phyloP scores from a whole-genome alignment of 2,797 vertebrate genomes.

The Manis pentadactyla region DNA sequence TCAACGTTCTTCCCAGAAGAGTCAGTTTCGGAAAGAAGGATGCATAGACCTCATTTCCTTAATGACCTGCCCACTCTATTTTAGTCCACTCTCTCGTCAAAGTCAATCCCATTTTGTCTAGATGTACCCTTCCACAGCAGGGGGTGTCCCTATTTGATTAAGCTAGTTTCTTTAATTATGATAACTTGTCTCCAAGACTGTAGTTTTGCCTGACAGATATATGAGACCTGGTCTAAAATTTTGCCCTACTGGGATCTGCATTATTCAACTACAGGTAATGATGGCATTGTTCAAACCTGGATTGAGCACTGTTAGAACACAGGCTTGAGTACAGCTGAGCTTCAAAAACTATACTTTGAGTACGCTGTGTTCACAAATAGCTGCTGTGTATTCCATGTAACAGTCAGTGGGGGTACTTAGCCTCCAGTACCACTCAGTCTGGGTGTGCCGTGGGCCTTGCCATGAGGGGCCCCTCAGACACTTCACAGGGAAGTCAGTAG shows the following conservation, averaged over 20 bases:
- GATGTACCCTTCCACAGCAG: neutral
- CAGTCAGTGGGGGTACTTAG: neutral
- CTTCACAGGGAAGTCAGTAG: neutral
- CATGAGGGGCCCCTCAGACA: neutral
- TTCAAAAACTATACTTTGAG: neutral
- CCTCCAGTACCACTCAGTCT: neutral
- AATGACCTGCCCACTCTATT: too few species aligned
- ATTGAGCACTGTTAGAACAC: too few species aligned
- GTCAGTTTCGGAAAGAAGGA: too few species aligned
- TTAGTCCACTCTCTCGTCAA: too few species aligned
- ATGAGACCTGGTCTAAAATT: neutral
- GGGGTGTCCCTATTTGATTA: neutral
- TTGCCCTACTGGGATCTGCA: neutral
- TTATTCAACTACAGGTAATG: neutral
- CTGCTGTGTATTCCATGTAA: neutral
- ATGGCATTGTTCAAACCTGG: neutral
- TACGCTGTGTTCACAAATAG: neutral
- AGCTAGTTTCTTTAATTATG: neutral
- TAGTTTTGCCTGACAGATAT: neutral
- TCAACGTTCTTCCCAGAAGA: too few species aligned
- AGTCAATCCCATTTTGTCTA: too few species aligned
- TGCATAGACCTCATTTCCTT: too few species aligned
- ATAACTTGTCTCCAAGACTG: neutral
- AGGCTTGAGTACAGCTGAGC: neutral
- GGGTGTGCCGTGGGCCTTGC: neutral